Evolutionary conservation across 2,797 vertebrate genomes (phyloP), one percentile per base, ranked within the genome.

Genomic region (Coilia nasus): DNA sequence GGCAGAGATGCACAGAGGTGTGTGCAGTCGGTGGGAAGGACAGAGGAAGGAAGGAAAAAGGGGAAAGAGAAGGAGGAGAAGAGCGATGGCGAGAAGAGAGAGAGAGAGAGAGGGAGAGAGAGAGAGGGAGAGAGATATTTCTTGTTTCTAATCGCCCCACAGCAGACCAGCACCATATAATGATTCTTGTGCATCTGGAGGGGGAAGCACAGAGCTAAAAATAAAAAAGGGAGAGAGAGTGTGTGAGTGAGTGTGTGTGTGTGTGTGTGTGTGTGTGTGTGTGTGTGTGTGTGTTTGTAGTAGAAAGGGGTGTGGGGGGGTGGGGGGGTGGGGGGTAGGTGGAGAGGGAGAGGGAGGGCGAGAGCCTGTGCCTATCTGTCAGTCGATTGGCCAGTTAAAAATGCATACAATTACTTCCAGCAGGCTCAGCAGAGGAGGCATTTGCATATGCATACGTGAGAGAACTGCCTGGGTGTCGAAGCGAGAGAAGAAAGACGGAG

Each of bases 141-240:
- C 92, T 93, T 92, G 88, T 92, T 92, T 92, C 92, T 91, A 90
- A 90, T 91, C 91, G 85, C 85, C 86, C 90, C 89, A 93, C 93
- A 91, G 93, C 93, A 91, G 92, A 92, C 95, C 94, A 94, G 96
- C 94, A 96, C 94, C 86, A 96, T 94, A 96, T 95, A 94, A 95
- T 93, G 88, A 88, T 95, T 96, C 95, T 95, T 96, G 95, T 96
- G 94, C 95, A 97, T 96, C 96, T 97, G 95, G 96, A 97, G 97
- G 96, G 96, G 96, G 96, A 96, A 96, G 96, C 96, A 96, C 96
- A 96, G 96, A 96, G 96, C 96, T 97, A 97, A 97, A 97, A 97
- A 97, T 96, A 97, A 96, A 96, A 83, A 95, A 95, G 83, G 92
- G 35, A 95, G 93, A 95, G 81, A 85, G 56, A 82, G 56, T 10